These are phyloP conservation scores for Protobothrops flavoviridis DNA, from an alignment of 2,113 vertebrate species.

Conservation along the genomic window DNA sequence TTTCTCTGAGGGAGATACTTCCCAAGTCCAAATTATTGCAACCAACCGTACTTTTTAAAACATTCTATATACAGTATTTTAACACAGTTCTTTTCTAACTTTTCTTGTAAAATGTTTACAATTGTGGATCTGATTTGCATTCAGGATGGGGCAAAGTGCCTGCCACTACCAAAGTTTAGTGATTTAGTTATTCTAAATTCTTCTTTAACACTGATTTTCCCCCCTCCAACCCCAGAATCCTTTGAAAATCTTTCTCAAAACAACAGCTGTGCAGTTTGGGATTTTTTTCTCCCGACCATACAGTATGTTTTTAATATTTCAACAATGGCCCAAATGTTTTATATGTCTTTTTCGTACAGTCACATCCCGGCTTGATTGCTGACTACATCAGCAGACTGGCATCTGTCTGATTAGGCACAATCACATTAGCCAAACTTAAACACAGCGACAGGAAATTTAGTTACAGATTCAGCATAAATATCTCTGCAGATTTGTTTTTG, in stretches of 20 bases:
- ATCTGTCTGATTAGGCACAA: background rate
- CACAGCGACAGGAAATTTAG: background rate
- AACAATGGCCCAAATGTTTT: background rate
- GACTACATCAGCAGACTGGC: background rate
- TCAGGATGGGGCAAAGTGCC: background rate
- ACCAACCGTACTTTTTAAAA: background rate
- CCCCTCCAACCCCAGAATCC: background rate
- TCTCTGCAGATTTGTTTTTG: background rate
- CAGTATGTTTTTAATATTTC: background rate
- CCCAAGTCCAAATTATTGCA: background rate
- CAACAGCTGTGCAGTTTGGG: background rate
- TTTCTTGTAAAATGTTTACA: background rate
- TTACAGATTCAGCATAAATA: background rate
- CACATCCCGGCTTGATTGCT: constrained; percentile 2
- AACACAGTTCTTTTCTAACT: background rate
- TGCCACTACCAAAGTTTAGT: background rate
- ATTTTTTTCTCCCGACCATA: background rate
- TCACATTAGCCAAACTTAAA: background rate
- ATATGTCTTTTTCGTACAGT: background rate
- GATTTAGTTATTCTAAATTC: background rate
- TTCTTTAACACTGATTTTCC: background rate
- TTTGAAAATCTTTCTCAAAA: background rate
- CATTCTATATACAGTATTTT: background rate
- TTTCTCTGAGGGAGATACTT: background rate
- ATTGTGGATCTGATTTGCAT: background rate